phyloP scores from a whole-genome alignment of 2,113 vertebrate genomes.

The Raja brachyura region DNA sequence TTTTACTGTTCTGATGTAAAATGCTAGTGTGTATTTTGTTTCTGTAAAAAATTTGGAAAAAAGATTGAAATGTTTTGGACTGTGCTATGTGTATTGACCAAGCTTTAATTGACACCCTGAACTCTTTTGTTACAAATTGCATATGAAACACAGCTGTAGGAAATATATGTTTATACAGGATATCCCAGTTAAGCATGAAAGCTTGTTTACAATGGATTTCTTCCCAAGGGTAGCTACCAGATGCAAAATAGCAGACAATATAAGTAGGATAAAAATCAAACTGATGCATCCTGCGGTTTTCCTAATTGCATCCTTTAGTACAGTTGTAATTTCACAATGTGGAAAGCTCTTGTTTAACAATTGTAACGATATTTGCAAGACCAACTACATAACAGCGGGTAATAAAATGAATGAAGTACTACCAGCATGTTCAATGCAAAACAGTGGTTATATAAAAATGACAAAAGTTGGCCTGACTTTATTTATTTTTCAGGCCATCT shows the following conservation, averaged over 20 bases:
- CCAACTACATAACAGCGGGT: neutral
- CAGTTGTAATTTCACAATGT: neutral
- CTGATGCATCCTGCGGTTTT: neutral
- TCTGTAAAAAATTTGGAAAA: neutral
- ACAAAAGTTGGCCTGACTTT: neutral
- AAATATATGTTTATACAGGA: conserved; percentile 28
- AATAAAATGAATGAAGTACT: neutral
- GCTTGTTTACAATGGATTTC: conserved; percentile 27
- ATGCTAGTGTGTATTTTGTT: neutral
- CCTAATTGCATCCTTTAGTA: neutral
- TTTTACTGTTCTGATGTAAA: neutral
- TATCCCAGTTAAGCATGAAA: conserved; percentile 35
- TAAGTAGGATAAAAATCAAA: neutral
- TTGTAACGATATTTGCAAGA: neutral
- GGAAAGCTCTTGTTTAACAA: neutral
- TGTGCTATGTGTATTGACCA: neutral
- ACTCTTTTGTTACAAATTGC: conserved; percentile 19
- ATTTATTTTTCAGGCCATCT: neutral
- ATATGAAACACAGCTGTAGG: conserved; percentile 10
- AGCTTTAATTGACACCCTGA: neutral
- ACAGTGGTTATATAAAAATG: neutral
- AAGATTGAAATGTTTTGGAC: no score
- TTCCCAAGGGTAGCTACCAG: neutral
- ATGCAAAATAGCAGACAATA: neutral
- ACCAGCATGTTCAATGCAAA: neutral